Conservation (phyloP, 2,797 vertebrate genomes). For the Coluber constrictor region DNA sequence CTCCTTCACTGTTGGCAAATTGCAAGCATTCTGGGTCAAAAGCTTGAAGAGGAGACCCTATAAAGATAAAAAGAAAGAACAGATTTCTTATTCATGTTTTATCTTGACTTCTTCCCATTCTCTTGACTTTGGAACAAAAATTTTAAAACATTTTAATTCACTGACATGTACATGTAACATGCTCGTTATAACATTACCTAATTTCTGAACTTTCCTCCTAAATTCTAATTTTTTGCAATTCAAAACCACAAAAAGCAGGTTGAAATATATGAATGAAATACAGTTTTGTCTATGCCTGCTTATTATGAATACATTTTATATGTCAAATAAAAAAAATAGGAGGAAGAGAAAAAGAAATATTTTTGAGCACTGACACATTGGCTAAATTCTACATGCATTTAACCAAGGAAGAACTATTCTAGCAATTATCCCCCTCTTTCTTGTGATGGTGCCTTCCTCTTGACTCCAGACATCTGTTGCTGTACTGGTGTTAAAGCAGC, state of each 20-base stretch:
- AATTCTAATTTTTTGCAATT: not conserved
- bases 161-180: not conserved
- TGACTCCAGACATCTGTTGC: not conserved
- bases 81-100: not conserved
- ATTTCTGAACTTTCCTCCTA: not conserved
- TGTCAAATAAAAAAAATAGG: not conserved
- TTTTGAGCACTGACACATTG: not conserved
- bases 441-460: not conserved
- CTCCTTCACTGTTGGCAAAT: constrained; percentile 61
- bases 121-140: not conserved
- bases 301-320: not conserved
- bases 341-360: not conserved
- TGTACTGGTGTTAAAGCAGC: not conserved
- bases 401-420: not conserved
- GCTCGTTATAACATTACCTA: not conserved
- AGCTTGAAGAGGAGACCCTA: not conserved
- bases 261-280: not conserved
- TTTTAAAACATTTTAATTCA: not conserved
- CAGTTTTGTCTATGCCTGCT: not conserved
- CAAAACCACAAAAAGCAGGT: not conserved
- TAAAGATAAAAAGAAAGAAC: not conserved
- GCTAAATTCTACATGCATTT: not conserved
- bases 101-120: not conserved
- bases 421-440: not conserved
- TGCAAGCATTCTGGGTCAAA: constrained; percentile 63